Conservation (phyloP, 2,797 vertebrate species). For the Sebastes nivosus region DNA sequence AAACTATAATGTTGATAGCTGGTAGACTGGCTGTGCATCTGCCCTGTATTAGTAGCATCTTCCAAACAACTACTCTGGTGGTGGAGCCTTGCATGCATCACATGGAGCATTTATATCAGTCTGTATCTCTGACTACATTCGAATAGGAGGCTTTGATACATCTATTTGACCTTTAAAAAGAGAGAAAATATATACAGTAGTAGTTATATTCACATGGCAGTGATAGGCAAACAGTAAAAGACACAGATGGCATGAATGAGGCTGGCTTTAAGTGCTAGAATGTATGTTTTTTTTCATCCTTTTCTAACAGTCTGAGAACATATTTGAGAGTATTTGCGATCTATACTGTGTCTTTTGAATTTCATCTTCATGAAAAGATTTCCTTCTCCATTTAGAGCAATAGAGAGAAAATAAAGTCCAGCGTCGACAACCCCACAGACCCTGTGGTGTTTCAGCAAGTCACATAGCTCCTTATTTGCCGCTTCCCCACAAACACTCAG, state of each 20-base stretch:
- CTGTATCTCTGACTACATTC: constrained; percentile 28
- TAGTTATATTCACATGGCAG: constrained; percentile 73
- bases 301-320: constrained; percentile 34
- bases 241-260: constrained; percentile 43
- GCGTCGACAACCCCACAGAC: constrained; percentile 79
- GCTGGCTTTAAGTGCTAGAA: constrained; percentile 76
- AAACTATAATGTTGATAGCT: constrained; percentile 23
- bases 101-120: not conserved
- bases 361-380: constrained; percentile 19
- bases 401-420: constrained; percentile 43
- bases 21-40: not conserved
- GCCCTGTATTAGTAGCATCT: constrained; percentile 4
- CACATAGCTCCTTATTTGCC: constrained; percentile 56
- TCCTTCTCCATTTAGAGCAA: constrained; percentile 38
- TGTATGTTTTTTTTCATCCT: constrained; percentile 13
- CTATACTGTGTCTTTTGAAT: constrained; percentile 34
- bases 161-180: constrained; percentile 24
- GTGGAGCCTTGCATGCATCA: constrained; percentile 12
- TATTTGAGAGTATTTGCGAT: constrained; percentile 18
- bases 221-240: constrained; percentile 59
- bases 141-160: constrained; percentile 31
- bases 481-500: constrained; percentile 22
- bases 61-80: not conserved
- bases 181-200: constrained; percentile 55
- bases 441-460: constrained; percentile 74